phyloP scores from a whole-genome alignment of 1,140 invertebrate species.

The Drosophila lowei region DNA sequence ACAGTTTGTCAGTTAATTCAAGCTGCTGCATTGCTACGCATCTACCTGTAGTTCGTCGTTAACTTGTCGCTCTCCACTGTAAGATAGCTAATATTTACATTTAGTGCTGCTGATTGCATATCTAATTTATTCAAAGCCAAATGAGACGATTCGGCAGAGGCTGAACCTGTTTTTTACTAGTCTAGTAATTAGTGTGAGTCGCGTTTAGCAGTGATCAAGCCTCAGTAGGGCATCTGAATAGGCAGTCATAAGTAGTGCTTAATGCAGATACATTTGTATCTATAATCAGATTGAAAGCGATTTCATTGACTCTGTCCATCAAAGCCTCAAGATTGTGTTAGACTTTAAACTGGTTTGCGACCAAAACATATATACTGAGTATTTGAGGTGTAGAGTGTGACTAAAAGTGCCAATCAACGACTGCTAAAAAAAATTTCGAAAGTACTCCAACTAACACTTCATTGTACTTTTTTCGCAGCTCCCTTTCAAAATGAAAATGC shows the following conservation, averaged over 20 bases:
- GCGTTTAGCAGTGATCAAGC: constrained; percentile 39
- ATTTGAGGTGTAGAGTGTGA: constrained; percentile 14
- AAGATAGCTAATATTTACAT: constrained; percentile 36
- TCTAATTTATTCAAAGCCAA: constrained; percentile 23
- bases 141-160: background rate
- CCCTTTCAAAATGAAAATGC: constrained; percentile 54
- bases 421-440: background rate
- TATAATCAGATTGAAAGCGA: constrained; percentile 10
- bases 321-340: constrained; percentile 22
- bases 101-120: constrained; percentile 9
- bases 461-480: constrained; percentile 13
- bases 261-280: constrained; percentile 27
- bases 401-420: constrained; percentile 29
- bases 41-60: constrained; percentile 31
- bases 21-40: constrained; percentile 65
- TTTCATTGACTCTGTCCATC: constrained; percentile 25
- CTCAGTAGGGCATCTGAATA: constrained; percentile 10
- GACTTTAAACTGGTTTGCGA: constrained; percentile 27
- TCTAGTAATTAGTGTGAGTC: constrained; percentile 4
- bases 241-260: constrained; percentile 38
- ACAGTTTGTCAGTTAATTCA: constrained; percentile 67
- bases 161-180: constrained; percentile 27
- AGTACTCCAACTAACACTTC: background rate
- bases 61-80: constrained; percentile 45
- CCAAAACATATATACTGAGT: constrained; percentile 8